These are phyloP conservation scores for Thymelicus acteon DNA, from an alignment of 2,888 invertebrate species.

Conservation along the genomic window DNA sequence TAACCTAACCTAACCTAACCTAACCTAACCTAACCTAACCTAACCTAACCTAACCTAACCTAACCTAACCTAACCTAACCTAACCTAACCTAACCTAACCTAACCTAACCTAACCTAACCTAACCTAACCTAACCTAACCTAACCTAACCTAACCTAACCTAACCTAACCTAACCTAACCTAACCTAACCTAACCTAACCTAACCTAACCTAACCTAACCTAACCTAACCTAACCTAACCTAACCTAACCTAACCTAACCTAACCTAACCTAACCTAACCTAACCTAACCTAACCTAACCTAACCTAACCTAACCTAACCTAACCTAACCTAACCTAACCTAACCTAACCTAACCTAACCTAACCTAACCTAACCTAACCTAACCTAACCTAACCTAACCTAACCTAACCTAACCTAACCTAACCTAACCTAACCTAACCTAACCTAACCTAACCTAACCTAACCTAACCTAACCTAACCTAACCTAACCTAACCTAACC, in stretches of 20 bases:
- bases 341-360: conserved; percentile 4
- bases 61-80: conserved; percentile 7
- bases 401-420: no score
- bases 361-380: no score
- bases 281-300: conserved; percentile 7
- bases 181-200: conserved; percentile 7
- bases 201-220: conserved; percentile 7
- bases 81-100: conserved; percentile 7
- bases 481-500: no score
- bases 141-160: conserved; percentile 7
- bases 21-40: conserved; percentile 7
- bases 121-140: conserved; percentile 7
- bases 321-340: conserved; percentile 7
- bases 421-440: no score
- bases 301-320: conserved; percentile 7
- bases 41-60: conserved; percentile 7
- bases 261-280: conserved; percentile 7
- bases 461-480: no score
- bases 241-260: conserved; percentile 7
- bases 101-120: conserved; percentile 7
- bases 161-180: conserved; percentile 7
- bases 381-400: no score
- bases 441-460: no score
- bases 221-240: conserved; percentile 7
- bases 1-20: conserved; percentile 7